Evolutionary conservation across 1,140 invertebrate genomes (phyloP).

Genomic region (Drosophila sproati): DNA sequence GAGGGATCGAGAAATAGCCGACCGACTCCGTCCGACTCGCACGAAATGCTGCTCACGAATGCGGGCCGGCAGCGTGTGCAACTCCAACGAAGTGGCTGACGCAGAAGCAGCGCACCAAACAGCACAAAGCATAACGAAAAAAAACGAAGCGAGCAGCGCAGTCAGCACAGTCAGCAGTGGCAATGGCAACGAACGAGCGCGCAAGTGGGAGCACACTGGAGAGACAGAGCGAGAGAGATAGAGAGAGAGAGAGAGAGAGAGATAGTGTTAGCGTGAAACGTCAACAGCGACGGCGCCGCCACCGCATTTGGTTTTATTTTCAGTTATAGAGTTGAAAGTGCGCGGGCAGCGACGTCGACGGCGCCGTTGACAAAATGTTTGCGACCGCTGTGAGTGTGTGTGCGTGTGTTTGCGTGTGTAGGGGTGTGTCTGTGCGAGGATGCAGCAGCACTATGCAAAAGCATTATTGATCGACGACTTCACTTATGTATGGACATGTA

Average conservation of each 20-base stretch:
- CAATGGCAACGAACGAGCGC: slow-evolving; percentile 1
- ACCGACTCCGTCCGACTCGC: slow-evolving; percentile 66
- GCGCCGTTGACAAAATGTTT: slow-evolving; percentile 49
- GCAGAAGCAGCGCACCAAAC: slow-evolving; percentile 50
- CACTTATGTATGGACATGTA: no score
- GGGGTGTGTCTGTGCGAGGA: slow-evolving; percentile 4
- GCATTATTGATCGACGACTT: slow-evolving; percentile 5
- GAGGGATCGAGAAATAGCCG: slow-evolving; percentile 35
- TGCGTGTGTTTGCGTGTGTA: neutral
- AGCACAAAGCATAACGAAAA: slow-evolving; percentile 38
- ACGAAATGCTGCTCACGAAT: slow-evolving; percentile 70
- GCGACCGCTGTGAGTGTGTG: slow-evolving; percentile 15
- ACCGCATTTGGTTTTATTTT: slow-evolving; percentile 68
- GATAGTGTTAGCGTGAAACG: slow-evolving; percentile 9
- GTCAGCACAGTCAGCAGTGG: slow-evolving; percentile 16
- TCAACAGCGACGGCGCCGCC: slow-evolving; percentile 32
- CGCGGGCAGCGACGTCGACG: slow-evolving; percentile 43
- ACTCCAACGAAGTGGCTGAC: slow-evolving; percentile 74
- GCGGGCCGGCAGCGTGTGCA: slow-evolving; percentile 67
- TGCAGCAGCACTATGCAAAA: slow-evolving; percentile 28
- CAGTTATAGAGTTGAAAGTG: slow-evolving; percentile 55
- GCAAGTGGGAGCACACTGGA: slow-evolving; percentile 41
- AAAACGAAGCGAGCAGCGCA: slow-evolving; percentile 47
- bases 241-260: slow-evolving; percentile 23
- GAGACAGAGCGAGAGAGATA: slow-evolving; percentile 13